Conservation (phyloP, 92 coral and sea anemone genomes). For the Porites evermanni region DNA sequence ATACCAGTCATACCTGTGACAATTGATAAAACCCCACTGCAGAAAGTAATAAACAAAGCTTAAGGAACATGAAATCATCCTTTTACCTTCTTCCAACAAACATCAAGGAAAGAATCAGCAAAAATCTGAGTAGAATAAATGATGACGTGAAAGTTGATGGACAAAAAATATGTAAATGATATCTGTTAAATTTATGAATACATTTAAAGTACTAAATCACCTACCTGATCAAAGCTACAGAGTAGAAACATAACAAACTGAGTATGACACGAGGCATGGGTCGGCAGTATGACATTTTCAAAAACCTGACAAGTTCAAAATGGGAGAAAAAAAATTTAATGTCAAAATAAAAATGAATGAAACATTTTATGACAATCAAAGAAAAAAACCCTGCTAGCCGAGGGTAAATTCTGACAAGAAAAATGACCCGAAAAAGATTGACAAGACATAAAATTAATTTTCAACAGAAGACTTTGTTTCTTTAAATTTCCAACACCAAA, state of each 20-base stretch:
- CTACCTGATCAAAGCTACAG: slow-evolving; percentile 90
- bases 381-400: no score
- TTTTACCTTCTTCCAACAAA: slow-evolving; percentile 91
- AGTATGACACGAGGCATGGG: slow-evolving; percentile 90
- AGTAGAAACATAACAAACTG: slow-evolving; percentile 87
- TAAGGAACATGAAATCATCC: neutral
- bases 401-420: neutral
- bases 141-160: neutral
- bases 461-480: no score
- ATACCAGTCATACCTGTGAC: no score
- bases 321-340: neutral
- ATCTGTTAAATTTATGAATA: no score
- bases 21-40: no score
- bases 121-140: slow-evolving; percentile 60
- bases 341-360: no score
- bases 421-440: neutral
- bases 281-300: slow-evolving; percentile 88
- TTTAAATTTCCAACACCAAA: no score
- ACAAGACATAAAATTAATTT: no score
- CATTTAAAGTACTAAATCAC: neutral
- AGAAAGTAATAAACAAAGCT: neutral
- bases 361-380: no score
- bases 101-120: slow-evolving; percentile 83
- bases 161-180: no score
- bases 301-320: slow-evolving; percentile 69